These are phyloP conservation scores for Dasysyrphus albostriatus DNA, from an alignment of 2,888 invertebrate genomes.

Conservation along the genomic window DNA sequence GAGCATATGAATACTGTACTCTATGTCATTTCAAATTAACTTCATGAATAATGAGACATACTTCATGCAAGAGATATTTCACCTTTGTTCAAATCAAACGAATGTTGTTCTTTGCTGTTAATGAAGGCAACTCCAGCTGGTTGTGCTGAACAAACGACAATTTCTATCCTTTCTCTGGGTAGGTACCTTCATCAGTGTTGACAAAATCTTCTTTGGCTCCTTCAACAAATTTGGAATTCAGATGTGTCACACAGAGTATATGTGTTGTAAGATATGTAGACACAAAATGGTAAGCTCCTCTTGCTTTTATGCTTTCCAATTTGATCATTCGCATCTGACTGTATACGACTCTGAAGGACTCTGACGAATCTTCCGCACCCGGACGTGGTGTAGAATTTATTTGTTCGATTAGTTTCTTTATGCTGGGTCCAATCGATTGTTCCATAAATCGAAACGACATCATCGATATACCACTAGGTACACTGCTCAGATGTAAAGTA, in stretches of 20 bases:
- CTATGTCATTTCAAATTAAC: not conserved
- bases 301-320: constrained; percentile 37
- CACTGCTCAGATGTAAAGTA: constrained; percentile 7
- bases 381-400: constrained; percentile 60
- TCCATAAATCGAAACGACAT: constrained; percentile 61
- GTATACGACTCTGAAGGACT: not conserved
- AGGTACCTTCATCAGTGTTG: constrained; percentile 2
- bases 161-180: too few relatives aligned
- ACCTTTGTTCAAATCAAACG: not conserved
- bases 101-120: not conserved
- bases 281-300: not conserved
- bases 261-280: not conserved
- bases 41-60: not conserved
- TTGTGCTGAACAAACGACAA: not conserved
- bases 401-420: constrained; percentile 58
- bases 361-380: constrained; percentile 1
- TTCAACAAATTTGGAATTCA: not conserved
- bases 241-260: not conserved
- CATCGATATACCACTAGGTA: constrained; percentile 42
- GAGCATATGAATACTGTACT: not conserved
- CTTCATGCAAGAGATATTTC: constrained; percentile 16
- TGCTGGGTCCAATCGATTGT: constrained; percentile 41
- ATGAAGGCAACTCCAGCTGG: not conserved
- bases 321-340: constrained; percentile 51
- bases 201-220: constrained; percentile 12